Evolutionary conservation across 2,888 invertebrate species (phyloP), one percentile per base, ranked within the genome.

Genomic region (Platycheirus rosarum): DNA sequence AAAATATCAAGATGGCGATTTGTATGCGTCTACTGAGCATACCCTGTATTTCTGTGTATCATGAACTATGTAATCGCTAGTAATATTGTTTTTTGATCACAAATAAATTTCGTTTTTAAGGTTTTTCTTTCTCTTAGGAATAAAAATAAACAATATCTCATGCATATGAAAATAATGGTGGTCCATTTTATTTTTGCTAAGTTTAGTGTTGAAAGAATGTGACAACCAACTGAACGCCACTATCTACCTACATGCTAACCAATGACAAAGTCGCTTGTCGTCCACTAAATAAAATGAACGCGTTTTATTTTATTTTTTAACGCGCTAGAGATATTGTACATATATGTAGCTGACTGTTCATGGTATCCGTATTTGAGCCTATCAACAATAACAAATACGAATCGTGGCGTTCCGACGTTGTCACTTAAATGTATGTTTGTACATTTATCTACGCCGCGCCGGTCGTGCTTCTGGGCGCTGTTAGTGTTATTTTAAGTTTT

Each of bases 241-340:
- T 53, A 40, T 37, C 35, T 20, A 18, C 35, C 13, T 48, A 13
- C 13, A 14, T 16, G 23, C 18, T 11, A 55, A 53, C 16, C 55
- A 73, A 74, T 63, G 66, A 62, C 78, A 42, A 63, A 40, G 66
- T 29, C 51, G 48, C 32, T 13, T 9, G 49, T 29, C 20, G 40
- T 40, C 23, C 40, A 69, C 48, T 57, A 70, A 80, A 60, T 65
- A 49, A 69, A 75, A 46, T 75, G 69, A 70, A 75, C 75, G 75
- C 70, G 65, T 55, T 80, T 80, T 80, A 70, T 70, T 75, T 75
- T 75, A 75, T 80, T 80, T 74, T 63, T 79, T 69, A 80, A 80
- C 69, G 65, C 75, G 63, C 65, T 14, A 60, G 60, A 80, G 80
- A 80, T 75, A 80, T 74, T 60, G 65, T 65, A 11, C 13, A 23